Conservation (phyloP, 2,888 invertebrate genomes). For the Calliscelio sp. region DNA sequence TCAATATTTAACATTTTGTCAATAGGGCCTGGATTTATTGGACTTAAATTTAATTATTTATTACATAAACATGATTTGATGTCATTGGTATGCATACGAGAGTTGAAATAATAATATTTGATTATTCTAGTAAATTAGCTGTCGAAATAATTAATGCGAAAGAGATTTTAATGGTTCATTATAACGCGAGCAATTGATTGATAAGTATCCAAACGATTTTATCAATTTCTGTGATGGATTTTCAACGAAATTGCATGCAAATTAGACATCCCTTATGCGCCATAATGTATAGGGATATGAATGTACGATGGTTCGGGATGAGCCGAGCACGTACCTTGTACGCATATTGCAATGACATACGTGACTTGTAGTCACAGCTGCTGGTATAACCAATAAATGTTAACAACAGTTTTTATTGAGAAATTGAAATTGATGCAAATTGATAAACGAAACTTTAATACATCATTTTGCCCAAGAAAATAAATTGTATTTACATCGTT, state of each 20-base stretch:
- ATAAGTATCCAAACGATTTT: constrained; percentile 39
- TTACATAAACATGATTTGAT: too few species aligned
- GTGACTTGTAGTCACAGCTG: constrained; percentile 58
- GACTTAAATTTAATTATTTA: too few species aligned
- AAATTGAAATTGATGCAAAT: constrained; percentile 32
- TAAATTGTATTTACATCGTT: too few species aligned
- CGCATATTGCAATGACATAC: constrained; percentile 38
- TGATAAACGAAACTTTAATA: not conserved
- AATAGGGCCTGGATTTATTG: too few species aligned
- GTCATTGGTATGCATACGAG: too few species aligned
- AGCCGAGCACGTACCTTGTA: constrained; percentile 23
- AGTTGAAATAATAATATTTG: too few species aligned
- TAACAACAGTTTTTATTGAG: constrained; percentile 29
- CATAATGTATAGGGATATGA: too few species aligned
- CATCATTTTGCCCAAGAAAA: not conserved
- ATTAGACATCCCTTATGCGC: too few species aligned
- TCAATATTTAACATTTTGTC: too few species aligned
- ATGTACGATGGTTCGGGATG: constrained; percentile 14
- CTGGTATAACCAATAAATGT: constrained; percentile 47
- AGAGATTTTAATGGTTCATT: constrained; percentile 16
- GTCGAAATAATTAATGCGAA: constrained; percentile 24
- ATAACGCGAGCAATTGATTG: constrained; percentile 12
- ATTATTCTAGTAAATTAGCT: not conserved
- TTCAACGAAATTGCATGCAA: constrained; percentile 28
- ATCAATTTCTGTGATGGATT: constrained; percentile 22